Conservation (phyloP, 2,888 invertebrate species). For the Ichneumoninae sp. region DNA sequence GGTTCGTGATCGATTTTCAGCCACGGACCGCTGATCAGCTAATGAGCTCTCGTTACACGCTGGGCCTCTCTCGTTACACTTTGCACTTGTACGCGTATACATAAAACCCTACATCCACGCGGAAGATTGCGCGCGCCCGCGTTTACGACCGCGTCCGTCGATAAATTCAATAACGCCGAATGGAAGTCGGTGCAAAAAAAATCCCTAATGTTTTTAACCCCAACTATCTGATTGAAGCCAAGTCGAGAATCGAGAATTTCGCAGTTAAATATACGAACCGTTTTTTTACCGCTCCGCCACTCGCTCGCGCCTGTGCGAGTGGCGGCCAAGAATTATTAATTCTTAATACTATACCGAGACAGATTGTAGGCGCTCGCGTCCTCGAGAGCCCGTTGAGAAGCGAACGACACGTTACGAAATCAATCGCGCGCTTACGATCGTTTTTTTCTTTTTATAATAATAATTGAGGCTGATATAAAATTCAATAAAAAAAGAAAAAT, state of each 20-base stretch:
- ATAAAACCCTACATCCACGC: background rate
- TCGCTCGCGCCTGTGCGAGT: conserved; percentile 26
- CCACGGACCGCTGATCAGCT: conserved; percentile 66
- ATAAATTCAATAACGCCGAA: conserved; percentile 63
- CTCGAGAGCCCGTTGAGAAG: conserved; percentile 68
- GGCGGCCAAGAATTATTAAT: conserved; percentile 56
- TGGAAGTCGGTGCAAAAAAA: conserved; percentile 10
- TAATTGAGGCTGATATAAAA: conserved; percentile 43
- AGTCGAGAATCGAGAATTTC: background rate
- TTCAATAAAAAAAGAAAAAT: conserved; percentile 15
- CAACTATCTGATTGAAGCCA: background rate
- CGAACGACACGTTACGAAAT: conserved; percentile 68
- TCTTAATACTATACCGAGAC: conserved; percentile 50
- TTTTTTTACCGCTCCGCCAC: conserved; percentile 26
- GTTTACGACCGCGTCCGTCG: conserved; percentile 60
- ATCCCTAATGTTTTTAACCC: no score
- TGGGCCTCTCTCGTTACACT: conserved; percentile 42
- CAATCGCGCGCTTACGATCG: conserved; percentile 44
- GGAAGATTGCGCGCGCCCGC: conserved; percentile 11
- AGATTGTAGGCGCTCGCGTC: conserved; percentile 60
- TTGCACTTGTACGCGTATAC: conserved; percentile 17
- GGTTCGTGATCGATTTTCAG: conserved; percentile 64
- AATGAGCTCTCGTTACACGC: conserved; percentile 67
- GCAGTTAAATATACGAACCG: background rate
- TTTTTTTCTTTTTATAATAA: conserved; percentile 43